Evolutionary conservation across 2,797 vertebrate species (phyloP).

Genomic region (Danio aesculapii): DNA sequence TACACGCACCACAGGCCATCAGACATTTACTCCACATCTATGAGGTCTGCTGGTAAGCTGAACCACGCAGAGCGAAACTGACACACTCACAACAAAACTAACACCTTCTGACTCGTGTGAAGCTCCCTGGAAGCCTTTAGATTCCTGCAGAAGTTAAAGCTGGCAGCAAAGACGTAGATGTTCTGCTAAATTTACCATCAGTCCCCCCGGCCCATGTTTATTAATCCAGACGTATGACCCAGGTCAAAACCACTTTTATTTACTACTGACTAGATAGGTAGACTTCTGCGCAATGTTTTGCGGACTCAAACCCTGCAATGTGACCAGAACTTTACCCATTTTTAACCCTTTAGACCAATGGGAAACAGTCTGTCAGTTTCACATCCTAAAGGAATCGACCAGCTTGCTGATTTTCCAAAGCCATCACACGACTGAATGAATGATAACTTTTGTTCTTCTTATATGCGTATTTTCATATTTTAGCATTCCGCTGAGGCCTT

Average conservation of each 20-base stretch:
- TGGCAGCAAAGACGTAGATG: slow-evolving; percentile 23
- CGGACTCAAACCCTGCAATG: slow-evolving; percentile 48
- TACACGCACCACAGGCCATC: slow-evolving; percentile 30
- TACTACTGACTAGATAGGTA: slow-evolving; percentile 35
- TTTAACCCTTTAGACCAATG: slow-evolving; percentile 7
- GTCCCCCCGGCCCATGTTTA: slow-evolving; percentile 34
- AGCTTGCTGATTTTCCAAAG: slow-evolving; percentile 24
- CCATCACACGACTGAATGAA: slow-evolving; percentile 35
- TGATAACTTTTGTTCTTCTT: background rate
- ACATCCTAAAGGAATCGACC: background rate
- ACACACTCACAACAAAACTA: slow-evolving; percentile 34
- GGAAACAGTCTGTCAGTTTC: background rate
- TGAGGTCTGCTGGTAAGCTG: slow-evolving; percentile 40
- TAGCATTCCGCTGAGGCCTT: background rate
- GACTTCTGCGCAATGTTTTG: slow-evolving; percentile 28
- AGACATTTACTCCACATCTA: slow-evolving; percentile 36
- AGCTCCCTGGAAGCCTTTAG: slow-evolving; percentile 23
- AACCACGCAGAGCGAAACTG: slow-evolving; percentile 33
- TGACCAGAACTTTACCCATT: slow-evolving; percentile 22
- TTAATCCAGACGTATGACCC: slow-evolving; percentile 18
- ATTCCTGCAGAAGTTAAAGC: background rate
- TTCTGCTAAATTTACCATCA: slow-evolving; percentile 32
- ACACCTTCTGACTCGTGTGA: slow-evolving; percentile 13
- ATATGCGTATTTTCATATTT: background rate
- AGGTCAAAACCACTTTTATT: slow-evolving; percentile 27